A percentile compares a stretch with the other conserved stretches of the same genome.
phyloP scores from a whole-genome alignment of 2,888 invertebrate species.

The Congeria kusceri region DNA sequence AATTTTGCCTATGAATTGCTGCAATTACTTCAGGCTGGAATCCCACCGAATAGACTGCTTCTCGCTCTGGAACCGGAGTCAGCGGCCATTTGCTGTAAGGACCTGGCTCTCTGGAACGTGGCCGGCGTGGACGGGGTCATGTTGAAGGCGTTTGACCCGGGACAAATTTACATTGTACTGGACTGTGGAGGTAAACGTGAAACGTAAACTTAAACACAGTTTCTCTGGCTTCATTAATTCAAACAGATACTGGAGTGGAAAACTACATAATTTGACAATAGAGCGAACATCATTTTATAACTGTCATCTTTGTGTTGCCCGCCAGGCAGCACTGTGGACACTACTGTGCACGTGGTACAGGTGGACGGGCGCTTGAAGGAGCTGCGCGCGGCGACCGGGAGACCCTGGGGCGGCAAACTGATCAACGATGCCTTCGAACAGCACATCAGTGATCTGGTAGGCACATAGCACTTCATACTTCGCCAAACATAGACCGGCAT shows the following conservation, averaged over 20 bases:
- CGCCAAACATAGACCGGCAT: too few relatives aligned
- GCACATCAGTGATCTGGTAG: constrained; percentile 25
- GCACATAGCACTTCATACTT: too few relatives aligned
- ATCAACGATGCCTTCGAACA: constrained; percentile 54
- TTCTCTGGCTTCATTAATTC: too few relatives aligned
- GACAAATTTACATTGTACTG: constrained; percentile 57
- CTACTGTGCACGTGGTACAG: constrained; percentile 51
- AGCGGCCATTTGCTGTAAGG: constrained; percentile 59
- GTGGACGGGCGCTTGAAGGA: constrained; percentile 48
- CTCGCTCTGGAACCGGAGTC: constrained; percentile 58
- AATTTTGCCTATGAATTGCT: neutral
- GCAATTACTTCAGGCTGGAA: constrained; percentile 50
- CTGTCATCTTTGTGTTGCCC: neutral
- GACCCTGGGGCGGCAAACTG: constrained; percentile 55
- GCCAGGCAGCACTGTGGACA: constrained; percentile 57
- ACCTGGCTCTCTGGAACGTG: constrained; percentile 37
- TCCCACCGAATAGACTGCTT: constrained; percentile 40
- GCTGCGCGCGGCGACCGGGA: constrained; percentile 51
- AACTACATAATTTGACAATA: too few relatives aligned
- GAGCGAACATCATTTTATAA: too few relatives aligned
- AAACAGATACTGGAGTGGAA: too few relatives aligned
- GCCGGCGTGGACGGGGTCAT: constrained; percentile 45
- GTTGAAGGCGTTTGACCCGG: constrained; percentile 56
- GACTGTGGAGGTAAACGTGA: constrained; percentile 49
- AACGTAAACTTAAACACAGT: too few relatives aligned